Evolutionary conservation across 2,113 vertebrate species (phyloP).

Genomic region (Toxotes jaculatrix): DNA sequence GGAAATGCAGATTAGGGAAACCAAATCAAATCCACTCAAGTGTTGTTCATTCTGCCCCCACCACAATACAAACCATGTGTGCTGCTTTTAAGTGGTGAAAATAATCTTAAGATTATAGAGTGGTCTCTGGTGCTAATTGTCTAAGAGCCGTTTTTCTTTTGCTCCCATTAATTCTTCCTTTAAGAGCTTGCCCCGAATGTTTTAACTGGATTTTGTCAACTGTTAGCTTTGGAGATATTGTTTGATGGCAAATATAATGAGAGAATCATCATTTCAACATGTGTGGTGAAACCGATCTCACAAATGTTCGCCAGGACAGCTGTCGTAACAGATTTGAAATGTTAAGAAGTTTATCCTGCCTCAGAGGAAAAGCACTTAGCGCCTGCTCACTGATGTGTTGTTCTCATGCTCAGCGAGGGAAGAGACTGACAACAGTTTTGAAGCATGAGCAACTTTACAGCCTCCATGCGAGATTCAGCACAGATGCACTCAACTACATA

Average conservation of each 20-base stretch:
- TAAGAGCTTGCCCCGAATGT: conserved; percentile 72
- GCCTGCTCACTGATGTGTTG: conserved; percentile 60
- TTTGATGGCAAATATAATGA: conserved; percentile 74
- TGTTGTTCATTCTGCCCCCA: conserved; percentile 76
- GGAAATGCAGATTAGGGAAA: conserved; percentile 79
- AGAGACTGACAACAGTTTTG: conserved; percentile 58
- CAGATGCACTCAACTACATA: conserved; percentile 26
- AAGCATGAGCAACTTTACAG: conserved; percentile 48
- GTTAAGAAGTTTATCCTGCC: conserved; percentile 66
- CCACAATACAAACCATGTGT: conserved; percentile 81
- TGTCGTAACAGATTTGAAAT: conserved; percentile 74
- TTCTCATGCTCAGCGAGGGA: conserved; percentile 68
- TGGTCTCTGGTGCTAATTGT: conserved; percentile 83
- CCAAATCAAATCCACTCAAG: conserved; percentile 81
- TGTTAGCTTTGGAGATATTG: conserved; percentile 75
- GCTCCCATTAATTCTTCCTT: conserved; percentile 76
- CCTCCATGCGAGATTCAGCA: conserved; percentile 13
- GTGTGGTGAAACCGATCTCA: conserved; percentile 68
- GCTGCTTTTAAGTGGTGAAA: conserved; percentile 83
- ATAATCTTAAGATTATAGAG: conserved; percentile 84
- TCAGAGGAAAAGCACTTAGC: conserved; percentile 67
- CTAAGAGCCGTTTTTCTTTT: conserved; percentile 81
- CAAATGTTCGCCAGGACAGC: conserved; percentile 67
- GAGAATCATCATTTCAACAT: conserved; percentile 71
- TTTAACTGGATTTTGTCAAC: conserved; percentile 75